Evolutionary conservation across 1,140 invertebrate species (phyloP), one percentile per base, ranked within the genome.

Genomic region (Laodelphax striatellus): DNA sequence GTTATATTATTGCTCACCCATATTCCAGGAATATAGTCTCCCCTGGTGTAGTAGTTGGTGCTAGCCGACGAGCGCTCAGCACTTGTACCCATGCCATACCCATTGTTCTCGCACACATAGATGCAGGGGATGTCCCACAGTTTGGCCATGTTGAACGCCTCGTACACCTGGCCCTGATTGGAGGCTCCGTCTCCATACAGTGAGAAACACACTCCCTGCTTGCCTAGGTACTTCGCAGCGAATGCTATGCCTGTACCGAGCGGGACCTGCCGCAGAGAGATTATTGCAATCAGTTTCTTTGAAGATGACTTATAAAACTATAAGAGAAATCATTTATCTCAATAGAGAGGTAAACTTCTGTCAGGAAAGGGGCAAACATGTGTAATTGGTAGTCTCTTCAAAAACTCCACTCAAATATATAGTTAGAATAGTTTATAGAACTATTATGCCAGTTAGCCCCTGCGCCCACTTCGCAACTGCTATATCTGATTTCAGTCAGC

Each of bases 41-140:
- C 94, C 67, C 95, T 80, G 0, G 89, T 88, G 71, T 97, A 98
- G 74, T 95, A 98, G 22, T 92, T 83, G 0, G 88, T 88, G 66
- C 81, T 89, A 2, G 93, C 94, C 0, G 96, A 85, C 0, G 92
- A 82, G 62, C 97, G 78, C 58, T 92, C 88, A 4, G 81, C 80
- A 64, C 88, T 88, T 1, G 97, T 99, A 55, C 97, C 96, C 94
- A 99, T 98, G 52, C 93, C 96, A 71, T 95, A 98, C 50, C 90
- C 87, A 75, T 99, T 99, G 71, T 99, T 99, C 77, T 99, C 96
- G 71, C 95, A 97, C 38, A 98, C 83, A 75, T 94, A 99, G 63
- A 99, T 87, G 60, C 82, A 83, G 0, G 96, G 97, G 60, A 99
- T 70, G 67, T 92, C 83, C 93, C 93, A 97, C 31, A 99, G 78